phyloP scores from a whole-genome alignment of 2,888 invertebrate species.

The Balanococcus diminutus region DNA sequence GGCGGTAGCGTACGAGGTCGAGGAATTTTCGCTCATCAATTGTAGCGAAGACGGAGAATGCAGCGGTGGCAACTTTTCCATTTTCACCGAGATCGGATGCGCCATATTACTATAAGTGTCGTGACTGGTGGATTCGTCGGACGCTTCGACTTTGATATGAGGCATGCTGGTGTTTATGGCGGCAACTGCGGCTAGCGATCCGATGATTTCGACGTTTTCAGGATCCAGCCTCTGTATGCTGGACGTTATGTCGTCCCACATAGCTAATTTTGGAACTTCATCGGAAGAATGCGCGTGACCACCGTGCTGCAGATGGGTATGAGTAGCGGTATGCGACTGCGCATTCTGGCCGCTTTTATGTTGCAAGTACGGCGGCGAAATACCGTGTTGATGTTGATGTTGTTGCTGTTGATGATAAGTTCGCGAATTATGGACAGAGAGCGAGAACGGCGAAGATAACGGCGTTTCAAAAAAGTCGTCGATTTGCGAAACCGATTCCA shows the following conservation, averaged over 20 bases:
- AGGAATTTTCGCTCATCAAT: constrained; percentile 62
- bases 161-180: constrained; percentile 59
- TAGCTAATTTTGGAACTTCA: constrained; percentile 80
- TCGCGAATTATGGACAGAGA: background rate
- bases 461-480: constrained; percentile 73
- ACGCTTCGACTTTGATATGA: constrained; percentile 81
- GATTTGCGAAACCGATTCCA: constrained; percentile 69
- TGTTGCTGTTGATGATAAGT: background rate
- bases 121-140: constrained; percentile 64
- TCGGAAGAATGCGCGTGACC: constrained; percentile 71
- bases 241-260: constrained; percentile 91
- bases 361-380: background rate
- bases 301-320: background rate
- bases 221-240: constrained; percentile 89
- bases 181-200: constrained; percentile 60
- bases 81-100: constrained; percentile 56
- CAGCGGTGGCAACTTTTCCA: constrained; percentile 57
- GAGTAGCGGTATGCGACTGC: background rate
- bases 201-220: constrained; percentile 86
- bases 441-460: constrained; percentile 61
- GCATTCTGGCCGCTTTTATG: background rate
- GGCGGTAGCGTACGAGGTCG: constrained; percentile 38
- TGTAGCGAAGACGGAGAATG: constrained; percentile 65
- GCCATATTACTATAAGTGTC: constrained; percentile 27
- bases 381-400: background rate